Percentiles rank a stretch among this genome's conserved stretches.
Conservation (phyloP, 2,797 vertebrate species). For the Malurus leucopterus region DNA sequence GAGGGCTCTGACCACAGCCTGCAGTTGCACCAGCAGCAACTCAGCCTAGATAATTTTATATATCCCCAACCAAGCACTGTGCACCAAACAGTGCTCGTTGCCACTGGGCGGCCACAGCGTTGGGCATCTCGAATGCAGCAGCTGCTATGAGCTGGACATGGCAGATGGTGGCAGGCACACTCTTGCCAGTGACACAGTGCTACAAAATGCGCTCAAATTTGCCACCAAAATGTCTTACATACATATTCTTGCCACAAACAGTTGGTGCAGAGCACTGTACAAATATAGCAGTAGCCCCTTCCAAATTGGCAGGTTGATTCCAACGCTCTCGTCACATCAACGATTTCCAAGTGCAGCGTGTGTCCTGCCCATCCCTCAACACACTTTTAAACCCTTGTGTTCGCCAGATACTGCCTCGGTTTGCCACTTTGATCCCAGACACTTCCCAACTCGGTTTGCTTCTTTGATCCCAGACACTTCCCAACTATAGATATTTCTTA, state of each 20-base stretch:
- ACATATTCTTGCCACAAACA: constrained; percentile 9
- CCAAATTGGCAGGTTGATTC: not conserved
- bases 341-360: fast-evolving
- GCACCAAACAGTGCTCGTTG: not conserved
- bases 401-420: fast-evolving
- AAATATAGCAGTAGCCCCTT: not conserved
- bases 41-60: not conserved
- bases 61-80: not conserved
- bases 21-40: not conserved
- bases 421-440: not conserved
- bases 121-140: not conserved
- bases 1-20: not conserved
- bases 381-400: not conserved
- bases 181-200: not conserved
- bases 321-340: fast-evolving
- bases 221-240: not conserved
- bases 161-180: not conserved
- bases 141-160: not conserved
- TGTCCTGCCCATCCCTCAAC: not conserved
- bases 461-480: not conserved
- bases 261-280: not conserved
- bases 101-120: fast-evolving
- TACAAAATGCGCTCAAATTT: not conserved
- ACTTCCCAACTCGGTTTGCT: not conserved
- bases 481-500: not conserved